Base-by-base conservation (phyloP, 2,113 vertebrate genomes). In the Megaceryle maxima region DNA sequence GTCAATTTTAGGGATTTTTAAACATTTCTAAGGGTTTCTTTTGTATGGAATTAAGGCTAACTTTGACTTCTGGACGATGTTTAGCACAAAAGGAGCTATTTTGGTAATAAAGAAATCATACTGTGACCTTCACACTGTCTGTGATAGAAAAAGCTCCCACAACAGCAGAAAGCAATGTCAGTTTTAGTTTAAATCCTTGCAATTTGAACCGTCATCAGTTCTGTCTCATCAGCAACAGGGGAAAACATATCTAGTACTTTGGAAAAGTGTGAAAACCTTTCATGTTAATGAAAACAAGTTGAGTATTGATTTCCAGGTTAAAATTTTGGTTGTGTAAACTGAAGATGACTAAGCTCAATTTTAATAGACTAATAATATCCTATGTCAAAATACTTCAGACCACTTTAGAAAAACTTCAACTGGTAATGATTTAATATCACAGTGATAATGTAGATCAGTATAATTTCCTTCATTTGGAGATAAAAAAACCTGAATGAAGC, bases 101-200 rank as follows among this genome's bases (percentile, higher is more conserved):
- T 70, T 87, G 39, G 37, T 90, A 73, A 66, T 81, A 59, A 93
- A 62, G 41, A 67, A 81, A 79, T 31, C 28, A 39, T 37, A 39
- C 28, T n/a, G 31, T 72, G 60, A 78, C 39, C 26, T 89, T 75
- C 68, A 56, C 19, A 33, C 79, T 72, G 9, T 51, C 46, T 55
- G 19, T 79, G 60, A 84, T 31, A 84, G 2, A 68, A 79, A 91
- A 94, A 70, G 10, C 35, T 77, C 44, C 26, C 53, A 84, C 24
- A 22, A 48, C 4, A 85, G 39, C 74, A 93, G 44, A 86, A 83
- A 94, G 37, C 31, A 83, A 92, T 85, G 81, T 72, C 77, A 85
- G 60, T 79, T 88, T 92, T 94, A 75, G 77, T 95, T 91, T 78
- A 81, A 95, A 85, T 74, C 60, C 64, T 78, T 95, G 80, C 29